Conservation (phyloP, 2,797 vertebrate genomes). For the Urosaurus nigricauda region DNA sequence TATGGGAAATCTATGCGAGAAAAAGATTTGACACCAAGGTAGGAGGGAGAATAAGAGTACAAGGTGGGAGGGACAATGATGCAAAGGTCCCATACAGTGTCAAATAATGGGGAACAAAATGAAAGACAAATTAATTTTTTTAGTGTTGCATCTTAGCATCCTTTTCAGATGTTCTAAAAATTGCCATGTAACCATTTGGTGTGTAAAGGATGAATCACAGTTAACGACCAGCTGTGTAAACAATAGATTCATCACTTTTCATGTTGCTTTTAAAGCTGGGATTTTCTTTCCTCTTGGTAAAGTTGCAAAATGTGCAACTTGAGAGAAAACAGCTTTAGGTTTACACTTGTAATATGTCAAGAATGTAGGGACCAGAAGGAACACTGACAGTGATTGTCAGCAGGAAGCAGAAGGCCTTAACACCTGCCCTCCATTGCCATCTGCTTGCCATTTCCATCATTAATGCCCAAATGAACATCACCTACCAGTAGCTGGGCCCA, state of each 20-base stretch:
- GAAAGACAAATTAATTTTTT: slow-evolving; percentile 22
- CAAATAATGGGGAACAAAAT: slow-evolving; percentile 5
- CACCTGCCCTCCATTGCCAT: neutral
- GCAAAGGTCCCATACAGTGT: neutral
- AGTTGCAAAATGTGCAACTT: slow-evolving; percentile 31
- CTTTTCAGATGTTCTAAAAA: slow-evolving; percentile 53
- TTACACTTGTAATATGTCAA: slow-evolving; percentile 1
- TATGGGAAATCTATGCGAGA: neutral
- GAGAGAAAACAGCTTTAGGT: slow-evolving; percentile 29
- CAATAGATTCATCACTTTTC: slow-evolving; percentile 21
- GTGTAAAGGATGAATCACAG: slow-evolving; percentile 27
- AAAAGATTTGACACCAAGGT: neutral
- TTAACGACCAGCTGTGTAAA: slow-evolving; percentile 46
- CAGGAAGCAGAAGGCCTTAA: too few relatives aligned
- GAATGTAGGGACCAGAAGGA: neutral
- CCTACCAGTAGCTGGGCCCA: neutral
- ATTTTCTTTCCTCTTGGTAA: slow-evolving; percentile 37
- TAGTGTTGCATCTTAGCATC: neutral
- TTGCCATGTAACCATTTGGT: slow-evolving; percentile 40
- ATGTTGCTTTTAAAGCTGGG: slow-evolving; percentile 28
- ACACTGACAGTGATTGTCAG: neutral
- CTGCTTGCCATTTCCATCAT: neutral
- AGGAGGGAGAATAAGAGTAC: neutral
- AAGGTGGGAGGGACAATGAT: neutral
- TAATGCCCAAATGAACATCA: neutral